Conservation (phyloP, 2,797 vertebrate genomes). For the Aplochiton taeniatus region DNA sequence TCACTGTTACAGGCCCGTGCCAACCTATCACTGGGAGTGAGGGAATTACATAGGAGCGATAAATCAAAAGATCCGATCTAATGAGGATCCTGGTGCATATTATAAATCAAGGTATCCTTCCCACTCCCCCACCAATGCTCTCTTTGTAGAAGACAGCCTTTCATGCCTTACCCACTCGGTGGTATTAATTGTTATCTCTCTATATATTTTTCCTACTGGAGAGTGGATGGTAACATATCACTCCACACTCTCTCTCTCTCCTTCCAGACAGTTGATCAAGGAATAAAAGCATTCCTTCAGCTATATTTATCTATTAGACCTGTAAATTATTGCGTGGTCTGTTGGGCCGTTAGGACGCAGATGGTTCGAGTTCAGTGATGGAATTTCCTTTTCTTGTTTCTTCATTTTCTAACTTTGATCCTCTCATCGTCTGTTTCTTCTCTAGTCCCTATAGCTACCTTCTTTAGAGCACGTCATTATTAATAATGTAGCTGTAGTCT, state of each 20-base stretch:
- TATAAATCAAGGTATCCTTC: neutral
- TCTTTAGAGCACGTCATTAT: no score
- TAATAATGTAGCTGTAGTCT: no score
- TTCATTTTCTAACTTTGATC: neutral
- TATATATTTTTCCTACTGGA: neutral
- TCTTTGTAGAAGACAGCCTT: no score
- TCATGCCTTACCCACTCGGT: neutral
- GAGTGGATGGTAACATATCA: no score
- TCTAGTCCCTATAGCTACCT: neutral
- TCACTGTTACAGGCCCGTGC: neutral
- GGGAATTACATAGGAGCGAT: neutral
- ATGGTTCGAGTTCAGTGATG: slow-evolving; percentile 5
- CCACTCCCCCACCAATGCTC: no score
- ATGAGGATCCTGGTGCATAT: neutral
- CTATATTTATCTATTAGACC: neutral
- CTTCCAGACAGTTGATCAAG: neutral
- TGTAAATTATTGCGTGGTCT: slow-evolving; percentile 13
- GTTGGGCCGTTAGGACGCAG: neutral
- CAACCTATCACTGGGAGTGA: neutral
- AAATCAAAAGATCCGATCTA: neutral
- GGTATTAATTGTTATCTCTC: neutral
- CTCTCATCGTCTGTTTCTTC: neutral
- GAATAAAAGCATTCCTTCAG: slow-evolving; percentile 15
- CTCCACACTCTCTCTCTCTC: neutral
- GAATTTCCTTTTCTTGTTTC: slow-evolving; percentile 7